Evolutionary conservation across 2,797 vertebrate species (phyloP).

Genomic region (Silurus aristotelis): DNA sequence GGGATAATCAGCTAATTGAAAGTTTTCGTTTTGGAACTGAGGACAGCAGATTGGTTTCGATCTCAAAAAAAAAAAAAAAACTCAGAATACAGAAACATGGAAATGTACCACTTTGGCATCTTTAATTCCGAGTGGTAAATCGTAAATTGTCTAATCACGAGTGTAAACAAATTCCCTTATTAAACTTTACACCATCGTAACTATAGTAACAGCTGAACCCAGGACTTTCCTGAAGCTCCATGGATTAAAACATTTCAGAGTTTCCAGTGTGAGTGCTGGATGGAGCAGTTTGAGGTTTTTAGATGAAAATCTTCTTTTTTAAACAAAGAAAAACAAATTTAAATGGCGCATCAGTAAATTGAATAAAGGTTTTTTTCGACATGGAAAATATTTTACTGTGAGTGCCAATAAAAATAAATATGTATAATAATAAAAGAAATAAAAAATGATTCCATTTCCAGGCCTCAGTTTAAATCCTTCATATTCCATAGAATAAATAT

Average conservation of each 20-base stretch:
- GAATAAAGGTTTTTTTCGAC: neutral
- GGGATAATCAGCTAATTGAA: slow-evolving; percentile 79
- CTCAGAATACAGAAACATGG: neutral
- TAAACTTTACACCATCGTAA: neutral
- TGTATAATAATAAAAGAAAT: too few relatives aligned
- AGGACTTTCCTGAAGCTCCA: neutral
- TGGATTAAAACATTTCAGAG: neutral
- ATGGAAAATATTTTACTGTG: neutral
- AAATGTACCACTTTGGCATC: neutral
- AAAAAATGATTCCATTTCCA: too few relatives aligned
- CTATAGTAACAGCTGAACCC: neutral
- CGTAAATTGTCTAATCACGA: neutral
- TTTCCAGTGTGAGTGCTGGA: neutral
- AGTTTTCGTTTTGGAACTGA: slow-evolving; percentile 38
- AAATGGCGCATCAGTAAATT: neutral
- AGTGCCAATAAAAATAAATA: neutral
- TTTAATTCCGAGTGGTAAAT: neutral
- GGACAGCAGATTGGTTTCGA: neutral
- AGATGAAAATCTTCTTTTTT: neutral
- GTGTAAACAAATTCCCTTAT: neutral
- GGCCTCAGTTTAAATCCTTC: neutral
- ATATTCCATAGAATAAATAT: neutral
- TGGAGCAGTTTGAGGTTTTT: neutral
- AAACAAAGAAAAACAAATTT: neutral
- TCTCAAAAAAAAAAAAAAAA: too few relatives aligned